Evolutionary conservation across 2,113 vertebrate genomes (phyloP), one percentile per base, ranked within the genome.

Genomic region (Cheirogaleus medius): DNA sequence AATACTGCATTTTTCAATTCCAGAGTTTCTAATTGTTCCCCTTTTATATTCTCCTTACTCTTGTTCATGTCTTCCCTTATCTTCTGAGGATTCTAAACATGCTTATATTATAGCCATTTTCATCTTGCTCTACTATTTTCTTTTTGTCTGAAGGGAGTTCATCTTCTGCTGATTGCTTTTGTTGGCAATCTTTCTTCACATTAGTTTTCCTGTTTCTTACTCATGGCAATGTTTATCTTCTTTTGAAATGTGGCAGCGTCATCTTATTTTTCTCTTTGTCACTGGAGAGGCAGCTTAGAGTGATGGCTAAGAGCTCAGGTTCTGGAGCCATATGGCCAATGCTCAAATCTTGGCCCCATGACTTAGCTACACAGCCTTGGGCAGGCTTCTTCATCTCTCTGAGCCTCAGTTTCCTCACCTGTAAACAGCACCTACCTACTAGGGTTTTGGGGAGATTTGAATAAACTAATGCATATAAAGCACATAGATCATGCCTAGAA

Each of bases 101-200:
- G 34, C 63, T 71, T 78, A 37, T 47, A 93, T 91, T 93, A 84
- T 63, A 78, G 27, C 39, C 64, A 87, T 95, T 95, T 94, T 56
- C 93, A 49, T 94, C 95, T 90, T 96, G 95, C 29, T 97, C 37
- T 90, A 66, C 92, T 93, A 20, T 92, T 96, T 95, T 82, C 85
- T 84, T 96, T 95, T 93, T 68, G 73, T 97, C 83, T 84, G 87
- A 80, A 93, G 32, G 37, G 56, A 95, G 44, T 63, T 83, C 52
- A 44, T 90, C 83, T 69, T 90, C 74, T 42, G 80, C 74, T 78
- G n/a, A 76, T 25, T 97, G 98, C 90, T 98, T 97, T 92, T 66
- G 37, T 95, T 98, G 97, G 96, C 93, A 87, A 58, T 34, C 81
- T 92, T 71, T 80, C 95, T 92, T 87, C 49, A 42, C 34, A 29